These are phyloP conservation scores for Poeciliopsis occidentalis DNA, from an alignment of 2,113 vertebrate genomes.

Conservation along the genomic window DNA sequence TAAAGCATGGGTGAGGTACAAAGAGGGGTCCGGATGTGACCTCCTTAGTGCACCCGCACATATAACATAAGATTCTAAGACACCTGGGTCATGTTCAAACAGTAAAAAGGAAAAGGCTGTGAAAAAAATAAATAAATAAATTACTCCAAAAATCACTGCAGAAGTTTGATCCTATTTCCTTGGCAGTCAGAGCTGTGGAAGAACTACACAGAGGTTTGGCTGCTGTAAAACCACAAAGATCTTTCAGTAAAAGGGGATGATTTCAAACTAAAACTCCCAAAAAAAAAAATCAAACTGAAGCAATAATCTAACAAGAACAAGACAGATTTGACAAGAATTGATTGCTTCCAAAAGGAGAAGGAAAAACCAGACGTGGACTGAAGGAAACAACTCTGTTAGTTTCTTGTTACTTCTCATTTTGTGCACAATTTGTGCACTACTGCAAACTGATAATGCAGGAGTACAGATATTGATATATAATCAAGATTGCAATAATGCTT, in stretches of 20 bases:
- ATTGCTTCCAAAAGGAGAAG: conserved; percentile 4
- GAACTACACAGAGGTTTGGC: conserved; percentile 58
- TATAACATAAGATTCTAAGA: conserved; percentile 16
- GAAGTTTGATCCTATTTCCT: conserved; percentile 71
- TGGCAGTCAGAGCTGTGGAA: conserved; percentile 52
- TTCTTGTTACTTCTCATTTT: neutral
- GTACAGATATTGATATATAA: no score
- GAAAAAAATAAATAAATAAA: conserved; percentile 35
- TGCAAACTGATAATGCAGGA: no score
- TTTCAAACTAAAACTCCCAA: neutral
- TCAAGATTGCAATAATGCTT: no score
- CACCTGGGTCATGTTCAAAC: conserved; percentile 24
- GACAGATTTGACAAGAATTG: conserved; percentile 26
- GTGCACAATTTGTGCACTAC: no score
- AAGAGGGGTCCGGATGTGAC: neutral
- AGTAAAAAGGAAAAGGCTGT: conserved; percentile 38
- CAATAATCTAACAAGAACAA: conserved; percentile 41
- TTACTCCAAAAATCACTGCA: conserved; percentile 60
- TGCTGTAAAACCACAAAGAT: conserved; percentile 46
- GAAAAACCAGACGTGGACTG: neutral
- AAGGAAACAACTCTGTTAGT: conserved; percentile 1
- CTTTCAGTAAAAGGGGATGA: conserved; percentile 35
- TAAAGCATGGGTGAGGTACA: conserved; percentile 6
- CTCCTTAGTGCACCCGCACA: neutral
- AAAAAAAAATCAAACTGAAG: conserved; percentile 31